Percentiles rank a stretch among this genome's conserved stretches.
phyloP scores from a whole-genome alignment of 2,888 invertebrate species.

The Drosophila pseudotakahashii region DNA sequence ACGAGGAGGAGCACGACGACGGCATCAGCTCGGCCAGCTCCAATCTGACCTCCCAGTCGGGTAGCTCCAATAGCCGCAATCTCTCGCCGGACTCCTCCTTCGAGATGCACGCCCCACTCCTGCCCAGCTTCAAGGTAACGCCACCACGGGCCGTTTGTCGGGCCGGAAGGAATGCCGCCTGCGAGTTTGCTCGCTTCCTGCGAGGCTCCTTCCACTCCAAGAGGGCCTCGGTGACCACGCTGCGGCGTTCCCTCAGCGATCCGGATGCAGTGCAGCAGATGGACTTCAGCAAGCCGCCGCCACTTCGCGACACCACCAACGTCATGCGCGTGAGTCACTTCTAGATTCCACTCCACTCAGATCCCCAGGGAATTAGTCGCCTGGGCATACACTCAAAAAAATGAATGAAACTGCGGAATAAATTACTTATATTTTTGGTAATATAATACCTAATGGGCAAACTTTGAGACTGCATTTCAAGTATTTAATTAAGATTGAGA shows the following conservation, averaged over 20 bases:
- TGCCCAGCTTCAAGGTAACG: slow-evolving; percentile 83
- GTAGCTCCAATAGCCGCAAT: slow-evolving; percentile 64
- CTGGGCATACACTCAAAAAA: slow-evolving; percentile 1
- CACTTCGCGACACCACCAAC: slow-evolving; percentile 71
- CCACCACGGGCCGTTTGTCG: slow-evolving; percentile 75
- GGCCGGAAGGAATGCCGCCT: slow-evolving; percentile 73
- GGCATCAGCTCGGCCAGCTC: slow-evolving; percentile 79
- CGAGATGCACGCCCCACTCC: slow-evolving; percentile 82
- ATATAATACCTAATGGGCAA: neutral
- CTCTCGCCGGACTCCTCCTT: slow-evolving; percentile 81
- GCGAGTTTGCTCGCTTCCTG: slow-evolving; percentile 81
- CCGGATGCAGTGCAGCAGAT: slow-evolving; percentile 79
- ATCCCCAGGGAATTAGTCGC: neutral
- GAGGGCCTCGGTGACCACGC: slow-evolving; percentile 80
- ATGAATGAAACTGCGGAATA: neutral
- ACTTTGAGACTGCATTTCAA: slow-evolving; percentile 8
- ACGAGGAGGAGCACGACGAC: slow-evolving; percentile 73
- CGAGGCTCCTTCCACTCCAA: slow-evolving; percentile 82
- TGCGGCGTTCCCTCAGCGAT: slow-evolving; percentile 83
- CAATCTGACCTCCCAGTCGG: slow-evolving; percentile 57
- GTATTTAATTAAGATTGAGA: neutral
- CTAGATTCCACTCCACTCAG: slow-evolving; percentile 61
- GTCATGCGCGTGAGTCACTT: slow-evolving; percentile 83
- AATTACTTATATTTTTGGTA: neutral
- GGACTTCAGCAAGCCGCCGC: slow-evolving; percentile 67